Base-by-base conservation (phyloP, 2,888 invertebrate species). In the Agrotis clavis region DNA sequence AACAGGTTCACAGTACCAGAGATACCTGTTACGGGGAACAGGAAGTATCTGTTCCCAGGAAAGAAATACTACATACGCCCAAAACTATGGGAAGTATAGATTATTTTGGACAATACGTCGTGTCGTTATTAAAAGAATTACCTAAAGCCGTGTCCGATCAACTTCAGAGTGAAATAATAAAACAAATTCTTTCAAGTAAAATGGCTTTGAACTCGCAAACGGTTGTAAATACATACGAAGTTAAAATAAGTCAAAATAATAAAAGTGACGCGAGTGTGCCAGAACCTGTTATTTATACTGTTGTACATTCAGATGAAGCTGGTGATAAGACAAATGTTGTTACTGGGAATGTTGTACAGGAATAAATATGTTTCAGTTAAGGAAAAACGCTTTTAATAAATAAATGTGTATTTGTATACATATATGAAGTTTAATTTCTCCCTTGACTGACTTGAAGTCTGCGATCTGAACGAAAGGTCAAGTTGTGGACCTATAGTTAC, bases 151-250 rank as follows among this genome's bases (percentile, higher is more conserved):
- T 87, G 0, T 89, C 91, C 0, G 88, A 87, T 69, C 81, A 83
- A 7, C 35, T 92, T 0, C 92, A 92, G 77, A 84, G 82, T 13
- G 89, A 92, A 4, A 89, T 92, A 21, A 79, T 90, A 5, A 87
- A 86, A 50, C 89, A 81, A 25, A 81, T 87, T 53, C 56, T 85
- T 4, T 18, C 65, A 1, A 81, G 71, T 0, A 85, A 85, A 68
- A 50, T 77, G 1, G 66, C 63, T 2, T 59, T 75, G 0, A 62
- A 73, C n/a, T 18, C 73, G 0, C 67, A 61, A 18, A 11, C 16
- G 2, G 13, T 51, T 11, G 1, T 18, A 1, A 1, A 59, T 3
- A 60, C 63, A 0, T 68, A 45, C n/a, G 35, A 77, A 3, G 35
- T 77, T 6, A 21, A 59, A 0, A 14, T 25, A 1, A 70, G 14